Conservation (phyloP, 2,113 vertebrate genomes). For the Brachirus orientalis region DNA sequence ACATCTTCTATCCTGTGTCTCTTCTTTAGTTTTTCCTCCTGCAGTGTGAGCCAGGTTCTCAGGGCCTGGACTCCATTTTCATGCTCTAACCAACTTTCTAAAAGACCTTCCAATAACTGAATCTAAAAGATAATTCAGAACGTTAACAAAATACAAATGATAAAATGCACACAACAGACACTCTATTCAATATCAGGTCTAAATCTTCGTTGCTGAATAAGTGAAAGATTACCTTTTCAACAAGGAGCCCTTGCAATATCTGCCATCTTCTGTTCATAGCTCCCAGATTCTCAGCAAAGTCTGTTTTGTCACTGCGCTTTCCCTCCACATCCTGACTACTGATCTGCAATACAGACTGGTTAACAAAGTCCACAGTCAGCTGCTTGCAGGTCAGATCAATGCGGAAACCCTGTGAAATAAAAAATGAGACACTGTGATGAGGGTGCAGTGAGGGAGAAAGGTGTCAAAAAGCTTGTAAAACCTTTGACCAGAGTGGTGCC, state of each 20-base stretch:
- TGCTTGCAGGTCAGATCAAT: conserved; percentile 97
- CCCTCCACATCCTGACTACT: conserved; percentile 96
- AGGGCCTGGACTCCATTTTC: conserved; percentile 89
- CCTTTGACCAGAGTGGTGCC: not conserved
- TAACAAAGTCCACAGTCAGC: conserved; percentile 96
- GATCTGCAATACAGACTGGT: conserved; percentile 96
- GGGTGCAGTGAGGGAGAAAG: not conserved
- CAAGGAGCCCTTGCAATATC: conserved; percentile 90
- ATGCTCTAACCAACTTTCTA: conserved; percentile 93
- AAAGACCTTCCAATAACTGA: conserved; percentile 88
- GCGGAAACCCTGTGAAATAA: conserved; percentile 87
- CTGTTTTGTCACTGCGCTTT: conserved; percentile 95
- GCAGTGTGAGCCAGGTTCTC: conserved; percentile 89
- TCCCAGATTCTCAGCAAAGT: conserved; percentile 95
- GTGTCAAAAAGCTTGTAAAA: not conserved
- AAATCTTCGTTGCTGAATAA: not conserved
- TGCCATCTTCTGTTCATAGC: conserved; percentile 97
- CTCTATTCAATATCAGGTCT: not conserved
- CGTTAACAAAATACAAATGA: not conserved
- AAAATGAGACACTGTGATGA: not conserved
- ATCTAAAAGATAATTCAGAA: conserved; percentile 79
- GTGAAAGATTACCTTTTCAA: conserved; percentile 85
- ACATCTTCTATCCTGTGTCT: conserved; percentile 91
- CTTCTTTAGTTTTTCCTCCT: conserved; percentile 89
- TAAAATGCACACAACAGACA: not conserved